Evolutionary conservation across 1,140 invertebrate genomes (phyloP).

Genomic region (Nasonia giraulti): DNA sequence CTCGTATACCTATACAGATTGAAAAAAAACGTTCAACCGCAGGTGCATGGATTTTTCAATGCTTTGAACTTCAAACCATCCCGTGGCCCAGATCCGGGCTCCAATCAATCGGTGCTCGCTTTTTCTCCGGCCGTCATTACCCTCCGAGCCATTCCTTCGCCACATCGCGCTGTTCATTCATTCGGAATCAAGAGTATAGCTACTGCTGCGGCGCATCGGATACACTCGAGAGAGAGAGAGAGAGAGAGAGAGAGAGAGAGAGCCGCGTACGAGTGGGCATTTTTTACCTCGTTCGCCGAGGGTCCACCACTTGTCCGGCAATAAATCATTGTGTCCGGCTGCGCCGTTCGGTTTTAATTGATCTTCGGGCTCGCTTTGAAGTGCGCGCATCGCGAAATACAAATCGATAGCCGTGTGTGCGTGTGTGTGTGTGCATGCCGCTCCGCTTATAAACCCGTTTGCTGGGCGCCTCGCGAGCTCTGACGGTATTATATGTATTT

Average conservation of each 20-base stretch:
- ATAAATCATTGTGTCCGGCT: constrained; percentile 20
- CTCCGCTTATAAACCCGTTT: background rate
- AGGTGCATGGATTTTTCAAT: background rate
- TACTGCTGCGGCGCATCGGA: background rate
- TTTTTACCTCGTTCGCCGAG: constrained; percentile 10
- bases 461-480: background rate
- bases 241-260: too few relatives aligned
- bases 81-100: background rate
- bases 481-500: background rate
- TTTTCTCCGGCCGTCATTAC: background rate
- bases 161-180: constrained; percentile 22
- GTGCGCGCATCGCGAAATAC: constrained; percentile 30
- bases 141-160: background rate
- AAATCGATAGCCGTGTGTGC: background rate
- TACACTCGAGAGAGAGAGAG: background rate
- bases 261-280: too few relatives aligned
- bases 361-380: constrained; percentile 22
- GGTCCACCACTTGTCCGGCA: constrained; percentile 19
- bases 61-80: background rate
- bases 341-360: constrained; percentile 22
- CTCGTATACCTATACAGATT: too few relatives aligned
- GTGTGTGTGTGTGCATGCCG: background rate
- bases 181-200: constrained; percentile 17
- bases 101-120: background rate
- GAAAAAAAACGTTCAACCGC: too few relatives aligned